Conservation (phyloP, 2,113 vertebrate species). For the Chaetorhynchus papuensis region DNA sequence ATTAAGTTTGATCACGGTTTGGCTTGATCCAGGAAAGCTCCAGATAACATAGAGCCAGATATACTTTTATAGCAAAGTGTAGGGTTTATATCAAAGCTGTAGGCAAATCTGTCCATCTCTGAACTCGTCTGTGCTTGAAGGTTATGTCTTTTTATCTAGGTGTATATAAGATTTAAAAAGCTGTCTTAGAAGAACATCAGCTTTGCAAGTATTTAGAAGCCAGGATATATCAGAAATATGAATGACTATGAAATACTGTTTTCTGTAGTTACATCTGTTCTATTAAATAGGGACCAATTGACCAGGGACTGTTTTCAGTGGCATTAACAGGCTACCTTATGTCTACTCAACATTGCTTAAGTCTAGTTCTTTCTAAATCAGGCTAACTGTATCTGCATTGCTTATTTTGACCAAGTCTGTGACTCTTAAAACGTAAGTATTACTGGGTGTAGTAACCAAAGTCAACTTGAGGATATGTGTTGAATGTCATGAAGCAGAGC, state of each 20-base stretch:
- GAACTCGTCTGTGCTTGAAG: background rate
- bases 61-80: background rate
- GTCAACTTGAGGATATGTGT: background rate
- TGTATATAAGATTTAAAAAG: background rate
- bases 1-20: background rate
- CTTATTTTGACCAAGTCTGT: background rate
- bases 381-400: background rate
- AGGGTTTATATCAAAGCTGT: background rate
- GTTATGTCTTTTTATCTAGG: background rate
- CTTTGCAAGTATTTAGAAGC: background rate
- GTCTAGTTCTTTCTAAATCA: background rate
- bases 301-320: background rate
- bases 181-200: background rate
- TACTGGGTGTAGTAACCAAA: background rate
- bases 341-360: background rate
- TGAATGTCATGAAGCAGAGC: background rate
- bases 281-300: background rate
- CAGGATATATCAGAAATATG: background rate
- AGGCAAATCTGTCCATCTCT: background rate
- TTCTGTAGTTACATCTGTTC: background rate
- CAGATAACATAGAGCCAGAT: background rate
- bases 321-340: background rate
- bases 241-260: background rate
- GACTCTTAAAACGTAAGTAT: background rate
- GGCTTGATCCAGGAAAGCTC: background rate